A percentile compares a stretch with the other conserved stretches of the same genome.
These are phyloP conservation scores for Halcyon leucocephala DNA, from an alignment of 2,797 vertebrate species.

Conservation along the genomic window DNA sequence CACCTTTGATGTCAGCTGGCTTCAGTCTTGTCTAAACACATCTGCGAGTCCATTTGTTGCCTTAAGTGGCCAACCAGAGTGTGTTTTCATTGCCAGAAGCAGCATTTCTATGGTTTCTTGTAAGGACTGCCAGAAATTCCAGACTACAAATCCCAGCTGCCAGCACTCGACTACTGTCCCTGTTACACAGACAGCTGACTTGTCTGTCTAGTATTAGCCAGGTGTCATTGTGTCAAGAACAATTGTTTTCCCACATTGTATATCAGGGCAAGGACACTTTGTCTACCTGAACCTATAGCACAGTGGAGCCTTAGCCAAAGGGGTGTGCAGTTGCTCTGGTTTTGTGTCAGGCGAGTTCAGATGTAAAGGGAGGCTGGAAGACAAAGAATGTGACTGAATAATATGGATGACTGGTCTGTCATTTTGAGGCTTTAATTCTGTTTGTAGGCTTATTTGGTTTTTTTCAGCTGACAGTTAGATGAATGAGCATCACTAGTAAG, in stretches of 20 bases:
- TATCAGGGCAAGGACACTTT: background rate
- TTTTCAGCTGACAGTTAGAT: background rate
- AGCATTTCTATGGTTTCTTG: background rate
- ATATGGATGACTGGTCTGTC: background rate
- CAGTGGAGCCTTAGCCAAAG: background rate
- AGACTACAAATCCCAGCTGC: background rate
- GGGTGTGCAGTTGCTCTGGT: background rate
- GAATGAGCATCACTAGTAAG: background rate
- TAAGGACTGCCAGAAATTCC: background rate
- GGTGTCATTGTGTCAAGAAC: background rate
- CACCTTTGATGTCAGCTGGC: background rate
- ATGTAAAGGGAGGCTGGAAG: background rate
- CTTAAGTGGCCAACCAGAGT: background rate
- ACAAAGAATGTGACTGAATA: background rate
- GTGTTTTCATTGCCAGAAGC: background rate
- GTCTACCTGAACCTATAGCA: background rate
- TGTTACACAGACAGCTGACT: background rate
- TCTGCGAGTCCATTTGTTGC: background rate
- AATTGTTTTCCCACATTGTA: background rate
- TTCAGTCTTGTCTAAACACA: background rate
- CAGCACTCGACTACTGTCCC: background rate
- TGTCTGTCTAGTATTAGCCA: background rate
- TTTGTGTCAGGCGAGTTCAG: background rate
- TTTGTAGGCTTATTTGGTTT: background rate
- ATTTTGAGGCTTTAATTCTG: background rate